Percentiles rank a stretch among this genome's conserved stretches.
Conservation (phyloP, 92 coral and sea anemone genomes). For the Montipora capitata region DNA sequence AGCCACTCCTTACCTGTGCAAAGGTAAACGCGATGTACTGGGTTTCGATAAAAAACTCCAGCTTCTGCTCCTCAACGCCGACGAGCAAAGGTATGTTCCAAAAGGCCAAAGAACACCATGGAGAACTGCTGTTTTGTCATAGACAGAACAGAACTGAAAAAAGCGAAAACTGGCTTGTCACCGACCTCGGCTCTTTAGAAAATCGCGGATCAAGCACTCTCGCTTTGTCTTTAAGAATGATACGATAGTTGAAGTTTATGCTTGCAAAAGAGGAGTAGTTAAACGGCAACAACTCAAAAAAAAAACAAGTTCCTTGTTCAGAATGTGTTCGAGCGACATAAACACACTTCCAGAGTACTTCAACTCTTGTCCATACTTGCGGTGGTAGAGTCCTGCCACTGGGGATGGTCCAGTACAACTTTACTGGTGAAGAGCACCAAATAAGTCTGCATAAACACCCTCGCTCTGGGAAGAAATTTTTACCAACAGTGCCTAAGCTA, state of each 20-base stretch:
- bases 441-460: constrained; percentile 70
- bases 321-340: constrained; percentile 36
- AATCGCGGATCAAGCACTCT: constrained; percentile 42
- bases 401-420: constrained; percentile 60
- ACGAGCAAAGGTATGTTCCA: constrained; percentile 10
- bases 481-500: too few species aligned
- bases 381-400: constrained; percentile 51
- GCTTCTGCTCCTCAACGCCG: constrained; percentile 23
- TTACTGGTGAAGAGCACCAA: constrained; percentile 56
- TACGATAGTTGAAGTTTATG: constrained; percentile 26
- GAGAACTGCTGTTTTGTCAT: too few species aligned
- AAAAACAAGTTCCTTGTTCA: constrained; percentile 20
- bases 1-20: constrained; percentile 11
- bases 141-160: constrained; percentile 33
- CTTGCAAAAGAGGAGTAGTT: constrained; percentile 20
- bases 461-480: too few species aligned
- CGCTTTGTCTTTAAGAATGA: background rate
- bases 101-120: constrained; percentile 36
- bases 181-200: constrained; percentile 48
- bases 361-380: constrained; percentile 40
- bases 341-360: constrained; percentile 54
- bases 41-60: constrained; percentile 2
- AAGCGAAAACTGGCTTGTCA: constrained; percentile 35
- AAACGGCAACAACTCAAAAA: constrained; percentile 13
- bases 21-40: constrained; percentile 19